Percentiles rank a stretch among this genome's conserved stretches.
These are phyloP conservation scores for Aurelia sp. DNA, from an alignment of 30 jellyfish, hydroid and myxozoan species.

Conservation along the genomic window DNA sequence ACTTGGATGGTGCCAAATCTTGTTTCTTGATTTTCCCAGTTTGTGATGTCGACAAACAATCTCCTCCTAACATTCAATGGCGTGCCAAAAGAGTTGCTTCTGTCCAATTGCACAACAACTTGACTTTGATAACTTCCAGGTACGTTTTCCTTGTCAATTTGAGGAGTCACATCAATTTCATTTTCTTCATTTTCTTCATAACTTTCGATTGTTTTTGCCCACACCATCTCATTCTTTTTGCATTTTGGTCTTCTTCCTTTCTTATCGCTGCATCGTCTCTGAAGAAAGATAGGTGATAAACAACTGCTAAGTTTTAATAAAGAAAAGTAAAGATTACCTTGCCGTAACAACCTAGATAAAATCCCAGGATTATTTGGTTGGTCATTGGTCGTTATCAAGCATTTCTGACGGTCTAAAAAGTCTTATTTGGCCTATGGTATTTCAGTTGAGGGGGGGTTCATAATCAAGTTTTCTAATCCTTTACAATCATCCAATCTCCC, in stretches of 20 bases:
- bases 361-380: too few species aligned
- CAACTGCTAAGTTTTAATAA: too few species aligned
- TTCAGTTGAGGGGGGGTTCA: too few species aligned
- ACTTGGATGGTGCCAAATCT: constrained; percentile 7
- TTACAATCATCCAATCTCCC: too few species aligned
- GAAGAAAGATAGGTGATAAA: neutral
- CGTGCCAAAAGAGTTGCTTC: neutral
- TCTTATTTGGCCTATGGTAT: too few species aligned
- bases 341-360: too few species aligned
- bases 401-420: too few species aligned
- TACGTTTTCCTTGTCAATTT: neutral
- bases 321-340: too few species aligned
- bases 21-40: neutral
- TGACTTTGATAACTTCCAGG: neutral
- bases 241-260: constrained; percentile 19
- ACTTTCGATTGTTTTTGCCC: neutral
- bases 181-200: neutral
- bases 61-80: neutral
- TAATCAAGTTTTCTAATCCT: too few species aligned
- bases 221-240: neutral
- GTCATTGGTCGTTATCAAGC: too few species aligned
- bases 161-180: neutral
- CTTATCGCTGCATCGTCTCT: neutral
- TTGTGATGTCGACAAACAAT: constrained; percentile 2
- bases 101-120: constrained; percentile 6